phyloP scores from a whole-genome alignment of 2,888 invertebrate species.

The Drosophila lacicola region DNA sequence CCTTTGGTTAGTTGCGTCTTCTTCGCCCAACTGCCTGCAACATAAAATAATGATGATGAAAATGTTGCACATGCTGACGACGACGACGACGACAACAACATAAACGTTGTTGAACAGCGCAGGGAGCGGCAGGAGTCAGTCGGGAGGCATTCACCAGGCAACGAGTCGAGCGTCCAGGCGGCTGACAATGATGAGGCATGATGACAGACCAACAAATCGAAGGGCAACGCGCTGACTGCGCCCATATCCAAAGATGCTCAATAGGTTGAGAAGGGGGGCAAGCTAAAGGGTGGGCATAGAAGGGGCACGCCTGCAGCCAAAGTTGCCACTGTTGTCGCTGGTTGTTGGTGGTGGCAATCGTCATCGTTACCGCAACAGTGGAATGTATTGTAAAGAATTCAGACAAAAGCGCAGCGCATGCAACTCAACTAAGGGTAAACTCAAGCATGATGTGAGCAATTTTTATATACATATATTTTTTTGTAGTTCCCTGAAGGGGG shows the following conservation, averaged over 20 bases:
- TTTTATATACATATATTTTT: slow-evolving; percentile 13
- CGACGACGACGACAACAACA: slow-evolving; percentile 34
- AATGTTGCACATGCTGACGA: slow-evolving; percentile 76
- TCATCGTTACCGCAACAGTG: slow-evolving; percentile 81
- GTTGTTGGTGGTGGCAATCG: slow-evolving; percentile 69
- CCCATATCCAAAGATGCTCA: slow-evolving; percentile 44
- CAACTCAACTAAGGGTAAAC: slow-evolving; percentile 41
- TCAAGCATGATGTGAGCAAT: slow-evolving; percentile 56
- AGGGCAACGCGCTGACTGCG: slow-evolving; percentile 62
- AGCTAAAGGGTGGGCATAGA: neutral
- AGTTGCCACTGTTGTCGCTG: slow-evolving; percentile 68
- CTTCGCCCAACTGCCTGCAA: slow-evolving; percentile 47
- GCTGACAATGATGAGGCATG: slow-evolving; percentile 82
- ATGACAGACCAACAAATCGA: slow-evolving; percentile 81
- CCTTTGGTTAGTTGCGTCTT: slow-evolving; percentile 34
- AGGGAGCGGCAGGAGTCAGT: slow-evolving; percentile 11
- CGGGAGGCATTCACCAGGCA: slow-evolving; percentile 19
- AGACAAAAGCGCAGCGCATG: slow-evolving; percentile 69
- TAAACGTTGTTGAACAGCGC: slow-evolving; percentile 31
- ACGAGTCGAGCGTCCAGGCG: slow-evolving; percentile 47
- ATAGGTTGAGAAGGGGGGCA: slow-evolving; percentile 2
- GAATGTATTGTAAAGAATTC: slow-evolving; percentile 75
- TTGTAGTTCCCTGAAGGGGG: slow-evolving; percentile 8
- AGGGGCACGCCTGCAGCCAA: slow-evolving; percentile 65
- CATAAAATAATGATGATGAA: slow-evolving; percentile 82